Conservation (phyloP, 1,140 invertebrate genomes). For the Rhopalosiphum padi region DNA sequence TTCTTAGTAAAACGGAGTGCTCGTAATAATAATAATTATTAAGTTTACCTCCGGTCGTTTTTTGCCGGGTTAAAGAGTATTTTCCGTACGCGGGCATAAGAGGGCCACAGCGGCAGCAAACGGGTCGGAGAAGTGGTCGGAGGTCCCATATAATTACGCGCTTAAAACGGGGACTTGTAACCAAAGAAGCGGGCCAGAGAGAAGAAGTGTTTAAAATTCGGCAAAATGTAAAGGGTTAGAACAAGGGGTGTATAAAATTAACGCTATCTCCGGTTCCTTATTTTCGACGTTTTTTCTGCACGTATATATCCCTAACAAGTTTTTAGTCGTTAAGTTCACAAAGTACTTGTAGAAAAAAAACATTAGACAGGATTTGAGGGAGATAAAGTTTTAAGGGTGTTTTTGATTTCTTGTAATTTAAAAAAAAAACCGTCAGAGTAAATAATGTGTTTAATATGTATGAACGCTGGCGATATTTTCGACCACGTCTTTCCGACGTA, state of each 20-base stretch:
- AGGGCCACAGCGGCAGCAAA: neutral
- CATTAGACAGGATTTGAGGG: constrained; percentile 51
- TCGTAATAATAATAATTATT: constrained; percentile 52
- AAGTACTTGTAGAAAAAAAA: constrained; percentile 51
- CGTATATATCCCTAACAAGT: constrained; percentile 24
- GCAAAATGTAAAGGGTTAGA: constrained; percentile 49
- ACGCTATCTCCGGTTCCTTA: constrained; percentile 57
- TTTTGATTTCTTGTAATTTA: constrained; percentile 57
- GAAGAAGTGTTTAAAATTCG: constrained; percentile 56
- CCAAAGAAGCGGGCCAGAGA: constrained; percentile 43
- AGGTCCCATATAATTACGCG: constrained; percentile 47
- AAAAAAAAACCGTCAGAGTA: neutral
- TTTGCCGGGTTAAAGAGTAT: constrained; percentile 38
- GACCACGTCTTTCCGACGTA: neutral
- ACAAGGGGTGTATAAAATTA: constrained; percentile 56
- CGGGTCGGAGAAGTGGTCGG: constrained; percentile 3
- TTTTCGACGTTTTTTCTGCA: constrained; percentile 10
- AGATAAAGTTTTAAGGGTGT: constrained; percentile 57
- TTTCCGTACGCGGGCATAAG: neutral
- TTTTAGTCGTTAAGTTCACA: constrained; percentile 55
- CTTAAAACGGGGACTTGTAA: constrained; percentile 51
- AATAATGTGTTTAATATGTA: constrained; percentile 52
- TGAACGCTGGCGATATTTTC: constrained; percentile 2
- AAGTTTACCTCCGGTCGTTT: constrained; percentile 54
- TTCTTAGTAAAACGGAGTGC: neutral